These are phyloP conservation scores for Vireo altiloquus DNA, from an alignment of 2,113 vertebrate species.

Conservation along the genomic window DNA sequence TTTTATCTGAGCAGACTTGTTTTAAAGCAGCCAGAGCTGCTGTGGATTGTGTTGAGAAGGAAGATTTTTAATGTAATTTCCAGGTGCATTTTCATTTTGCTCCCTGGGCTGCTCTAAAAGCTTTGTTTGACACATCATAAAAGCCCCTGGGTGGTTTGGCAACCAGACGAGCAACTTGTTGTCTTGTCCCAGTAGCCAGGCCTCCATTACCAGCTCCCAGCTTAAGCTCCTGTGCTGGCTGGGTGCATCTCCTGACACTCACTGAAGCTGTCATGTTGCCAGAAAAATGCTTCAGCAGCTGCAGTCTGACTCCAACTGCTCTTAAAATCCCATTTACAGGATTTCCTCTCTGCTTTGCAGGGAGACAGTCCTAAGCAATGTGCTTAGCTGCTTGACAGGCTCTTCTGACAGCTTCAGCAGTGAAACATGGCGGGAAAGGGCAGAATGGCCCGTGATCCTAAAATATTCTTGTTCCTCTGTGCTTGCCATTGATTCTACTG, in stretches of 20 bases:
- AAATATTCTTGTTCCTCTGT: background rate
- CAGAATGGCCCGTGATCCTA: background rate
- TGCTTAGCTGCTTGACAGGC: background rate
- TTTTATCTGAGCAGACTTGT: background rate
- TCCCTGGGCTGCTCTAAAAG: background rate
- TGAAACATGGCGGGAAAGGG: background rate
- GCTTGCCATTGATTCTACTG: background rate
- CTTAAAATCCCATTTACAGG: constrained; percentile 20
- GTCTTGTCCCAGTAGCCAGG: background rate
- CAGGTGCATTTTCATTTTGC: background rate
- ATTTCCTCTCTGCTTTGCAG: background rate
- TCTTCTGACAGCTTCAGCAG: background rate
- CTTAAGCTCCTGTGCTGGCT: background rate
- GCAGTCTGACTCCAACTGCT: background rate
- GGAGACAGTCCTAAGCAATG: background rate
- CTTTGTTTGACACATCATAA: background rate
- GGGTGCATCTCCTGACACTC: background rate
- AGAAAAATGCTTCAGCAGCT: background rate
- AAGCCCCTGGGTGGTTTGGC: background rate
- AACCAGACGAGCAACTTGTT: background rate
- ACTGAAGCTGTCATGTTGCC: background rate
- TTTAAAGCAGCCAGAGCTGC: background rate
- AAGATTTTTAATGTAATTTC: background rate
- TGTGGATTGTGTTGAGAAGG: background rate
- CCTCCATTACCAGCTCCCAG: background rate